These are phyloP conservation scores for Theristicus caerulescens DNA, from an alignment of 2,113 vertebrate genomes.

Conservation along the genomic window DNA sequence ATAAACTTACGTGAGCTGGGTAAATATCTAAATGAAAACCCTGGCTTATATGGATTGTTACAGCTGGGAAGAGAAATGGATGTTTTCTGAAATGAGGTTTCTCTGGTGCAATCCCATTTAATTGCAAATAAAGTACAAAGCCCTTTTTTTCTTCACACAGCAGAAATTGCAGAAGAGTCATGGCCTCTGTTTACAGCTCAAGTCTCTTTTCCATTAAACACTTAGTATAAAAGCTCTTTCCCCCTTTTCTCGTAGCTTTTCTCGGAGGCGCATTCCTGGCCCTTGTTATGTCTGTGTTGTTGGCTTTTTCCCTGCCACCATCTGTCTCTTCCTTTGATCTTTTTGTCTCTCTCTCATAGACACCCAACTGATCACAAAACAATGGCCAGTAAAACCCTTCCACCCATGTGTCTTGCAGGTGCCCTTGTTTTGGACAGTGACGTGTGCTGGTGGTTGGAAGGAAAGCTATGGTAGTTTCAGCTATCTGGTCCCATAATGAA, in stretches of 20 bases:
- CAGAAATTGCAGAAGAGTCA: background rate
- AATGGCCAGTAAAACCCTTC: background rate
- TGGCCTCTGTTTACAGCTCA: slow-evolving; percentile 15
- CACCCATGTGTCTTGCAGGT: slow-evolving; percentile 45
- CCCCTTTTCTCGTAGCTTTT: slow-evolving; percentile 4
- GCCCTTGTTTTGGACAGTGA: background rate
- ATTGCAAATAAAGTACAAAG: slow-evolving; percentile 9
- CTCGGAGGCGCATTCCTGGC: slow-evolving; percentile 22
- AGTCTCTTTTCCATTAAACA: slow-evolving; percentile 31
- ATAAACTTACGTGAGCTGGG: background rate
- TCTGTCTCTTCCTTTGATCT: slow-evolving; percentile 57
- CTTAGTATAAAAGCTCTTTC: slow-evolving; percentile 20
- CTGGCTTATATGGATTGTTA: background rate
- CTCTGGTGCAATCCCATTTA: slow-evolving; percentile 10
- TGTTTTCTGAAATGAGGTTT: slow-evolving; percentile 4
- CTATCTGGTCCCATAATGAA: background rate
- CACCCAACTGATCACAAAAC: slow-evolving; percentile 41
- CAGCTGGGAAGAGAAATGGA: background rate
- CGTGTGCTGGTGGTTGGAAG: background rate
- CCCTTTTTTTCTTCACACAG: background rate
- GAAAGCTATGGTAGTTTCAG: background rate
- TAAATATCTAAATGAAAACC: background rate
- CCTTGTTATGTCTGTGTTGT: slow-evolving; percentile 12
- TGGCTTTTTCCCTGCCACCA: slow-evolving; percentile 19
- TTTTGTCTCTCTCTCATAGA: slow-evolving; percentile 3